These are phyloP conservation scores for Anolis apletophallus DNA, from an alignment of 2,797 vertebrate species.

Conservation along the genomic window DNA sequence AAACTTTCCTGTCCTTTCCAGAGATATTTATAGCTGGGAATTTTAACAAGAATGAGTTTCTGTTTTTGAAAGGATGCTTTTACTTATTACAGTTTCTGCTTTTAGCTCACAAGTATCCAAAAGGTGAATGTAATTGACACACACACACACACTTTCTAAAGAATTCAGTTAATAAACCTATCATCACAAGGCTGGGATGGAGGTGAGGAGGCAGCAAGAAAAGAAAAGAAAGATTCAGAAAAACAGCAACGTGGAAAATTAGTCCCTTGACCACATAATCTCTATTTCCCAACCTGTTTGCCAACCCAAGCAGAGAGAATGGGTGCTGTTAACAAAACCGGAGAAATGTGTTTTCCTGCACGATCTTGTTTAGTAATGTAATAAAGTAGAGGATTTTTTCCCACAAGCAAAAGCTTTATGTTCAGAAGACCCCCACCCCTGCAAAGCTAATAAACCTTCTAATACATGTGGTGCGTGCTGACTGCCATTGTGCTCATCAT, in stretches of 20 bases:
- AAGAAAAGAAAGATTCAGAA: neutral
- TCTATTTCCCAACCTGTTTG: neutral
- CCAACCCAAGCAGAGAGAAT: slow-evolving; percentile 33
- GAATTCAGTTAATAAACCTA: slow-evolving; percentile 33
- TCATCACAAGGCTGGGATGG: neutral
- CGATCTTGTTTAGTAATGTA: neutral
- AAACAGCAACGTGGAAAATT: slow-evolving; percentile 19
- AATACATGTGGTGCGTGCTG: slow-evolving; percentile 12
- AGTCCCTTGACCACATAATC: neutral
- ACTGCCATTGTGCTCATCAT: neutral
- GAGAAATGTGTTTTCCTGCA: neutral
- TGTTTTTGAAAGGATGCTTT: slow-evolving; percentile 73
- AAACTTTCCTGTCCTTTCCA: slow-evolving; percentile 76
- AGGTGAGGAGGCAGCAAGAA: neutral
- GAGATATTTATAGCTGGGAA: slow-evolving; percentile 81
- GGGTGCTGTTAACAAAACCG: neutral
- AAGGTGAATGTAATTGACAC: slow-evolving; percentile 56
- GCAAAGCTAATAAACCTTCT: slow-evolving; percentile 10
- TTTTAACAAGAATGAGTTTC: slow-evolving; percentile 73
- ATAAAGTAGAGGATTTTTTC: slow-evolving; percentile 18
- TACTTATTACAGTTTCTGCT: slow-evolving; percentile 56
- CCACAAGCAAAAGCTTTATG: slow-evolving; percentile 25
- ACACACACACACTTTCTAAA: slow-evolving; percentile 12
- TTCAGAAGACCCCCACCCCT: neutral
- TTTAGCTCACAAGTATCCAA: slow-evolving; percentile 25